Evolutionary conservation across 2,888 invertebrate genomes (phyloP).

Genomic region (Conchocele bisecta): DNA sequence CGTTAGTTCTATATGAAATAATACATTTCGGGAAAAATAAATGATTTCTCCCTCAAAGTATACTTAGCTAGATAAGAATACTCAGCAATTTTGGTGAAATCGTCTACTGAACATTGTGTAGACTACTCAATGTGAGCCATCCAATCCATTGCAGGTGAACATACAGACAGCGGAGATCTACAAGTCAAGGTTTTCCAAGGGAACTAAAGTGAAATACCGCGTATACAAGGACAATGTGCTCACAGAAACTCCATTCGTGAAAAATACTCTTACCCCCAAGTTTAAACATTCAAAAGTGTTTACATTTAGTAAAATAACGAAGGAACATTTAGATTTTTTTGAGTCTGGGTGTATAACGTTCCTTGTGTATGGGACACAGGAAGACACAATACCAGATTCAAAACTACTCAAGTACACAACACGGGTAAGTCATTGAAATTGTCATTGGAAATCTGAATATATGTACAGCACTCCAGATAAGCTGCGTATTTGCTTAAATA

Average conservation of each 20-base stretch:
- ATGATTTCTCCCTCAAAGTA: no score
- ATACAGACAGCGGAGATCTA: slow-evolving; percentile 75
- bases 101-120: no score
- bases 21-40: no score
- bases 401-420: slow-evolving; percentile 81
- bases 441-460: no score
- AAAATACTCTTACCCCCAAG: slow-evolving; percentile 76
- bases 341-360: slow-evolving; percentile 81
- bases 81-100: no score
- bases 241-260: slow-evolving; percentile 75
- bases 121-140: background rate
- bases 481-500: no score
- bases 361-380: slow-evolving; percentile 81
- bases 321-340: slow-evolving; percentile 82
- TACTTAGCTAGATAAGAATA: no score
- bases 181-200: slow-evolving; percentile 80
- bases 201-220: slow-evolving; percentile 78
- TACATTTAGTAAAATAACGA: slow-evolving; percentile 72
- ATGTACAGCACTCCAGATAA: no score
- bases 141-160: slow-evolving; percentile 67
- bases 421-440: slow-evolving; percentile 69
- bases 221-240: slow-evolving; percentile 75
- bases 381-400: slow-evolving; percentile 76
- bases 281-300: slow-evolving; percentile 80
- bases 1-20: no score